Conservation (phyloP, 2,797 vertebrate genomes). For the Oryzias sinensis region DNA sequence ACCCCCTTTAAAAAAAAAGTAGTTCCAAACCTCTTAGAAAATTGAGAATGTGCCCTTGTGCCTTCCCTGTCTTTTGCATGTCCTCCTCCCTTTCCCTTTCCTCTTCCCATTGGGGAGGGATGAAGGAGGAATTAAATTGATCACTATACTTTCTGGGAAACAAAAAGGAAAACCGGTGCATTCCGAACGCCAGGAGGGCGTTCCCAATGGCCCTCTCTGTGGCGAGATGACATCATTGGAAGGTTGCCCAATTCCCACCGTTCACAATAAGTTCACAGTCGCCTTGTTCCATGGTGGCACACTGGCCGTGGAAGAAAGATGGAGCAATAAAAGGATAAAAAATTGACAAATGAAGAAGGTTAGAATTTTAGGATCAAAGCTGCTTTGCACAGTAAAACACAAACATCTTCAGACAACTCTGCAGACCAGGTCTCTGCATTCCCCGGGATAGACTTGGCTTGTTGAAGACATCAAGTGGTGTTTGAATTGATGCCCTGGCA, state of each 20-base stretch:
- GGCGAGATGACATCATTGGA: constrained; percentile 79
- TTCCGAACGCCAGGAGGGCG: constrained; percentile 71
- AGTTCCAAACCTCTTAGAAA: constrained; percentile 27
- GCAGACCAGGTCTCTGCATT: constrained; percentile 40
- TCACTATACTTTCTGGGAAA: constrained; percentile 69
- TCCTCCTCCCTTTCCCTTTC: constrained; percentile 25
- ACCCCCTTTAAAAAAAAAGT: constrained; percentile 21
- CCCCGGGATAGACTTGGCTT: constrained; percentile 29
- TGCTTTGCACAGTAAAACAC: constrained; percentile 28
- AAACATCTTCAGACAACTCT: constrained; percentile 36
- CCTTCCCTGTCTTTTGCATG: constrained; percentile 39
- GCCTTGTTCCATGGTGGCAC: constrained; percentile 60
- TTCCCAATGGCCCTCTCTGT: constrained; percentile 68
- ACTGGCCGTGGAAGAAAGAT: constrained; percentile 53
- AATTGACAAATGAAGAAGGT: constrained; percentile 14
- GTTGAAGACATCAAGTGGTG: constrained; percentile 30
- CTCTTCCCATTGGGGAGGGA: constrained; percentile 45
- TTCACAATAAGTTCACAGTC: constrained; percentile 75
- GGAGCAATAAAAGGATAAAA: constrained; percentile 16
- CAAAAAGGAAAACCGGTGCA: constrained; percentile 68
- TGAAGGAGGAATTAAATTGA: constrained; percentile 71
- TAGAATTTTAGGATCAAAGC: constrained; percentile 45
- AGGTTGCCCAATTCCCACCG: constrained; percentile 72
- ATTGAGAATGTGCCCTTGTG: constrained; percentile 25
- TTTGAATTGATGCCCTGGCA: constrained; percentile 43